A percentile compares a stretch with the other conserved stretches of the same genome.
phyloP scores from a whole-genome alignment of 2,113 vertebrate genomes.

The Rhombomys opimus region DNA sequence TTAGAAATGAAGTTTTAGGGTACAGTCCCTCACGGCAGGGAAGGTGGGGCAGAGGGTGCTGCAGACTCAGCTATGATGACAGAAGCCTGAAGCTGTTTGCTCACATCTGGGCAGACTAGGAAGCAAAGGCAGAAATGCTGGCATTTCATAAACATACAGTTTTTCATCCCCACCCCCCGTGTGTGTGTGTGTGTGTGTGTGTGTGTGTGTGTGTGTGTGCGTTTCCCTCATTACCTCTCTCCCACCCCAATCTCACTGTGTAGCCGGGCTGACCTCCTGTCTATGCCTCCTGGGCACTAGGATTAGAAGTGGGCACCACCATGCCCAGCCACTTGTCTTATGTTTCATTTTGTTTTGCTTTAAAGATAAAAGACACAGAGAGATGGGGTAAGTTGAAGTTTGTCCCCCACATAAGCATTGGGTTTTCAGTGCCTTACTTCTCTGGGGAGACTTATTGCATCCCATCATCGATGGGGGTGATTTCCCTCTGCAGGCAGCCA shows the following conservation, averaged over 20 bases:
- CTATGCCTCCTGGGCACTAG: background rate
- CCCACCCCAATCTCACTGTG: background rate
- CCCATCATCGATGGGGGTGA: background rate
- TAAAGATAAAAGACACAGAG: background rate
- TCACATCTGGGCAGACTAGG: background rate
- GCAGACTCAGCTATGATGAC: background rate
- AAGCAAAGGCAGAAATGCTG: background rate
- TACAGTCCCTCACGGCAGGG: background rate
- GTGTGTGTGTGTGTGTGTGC: too few relatives aligned
- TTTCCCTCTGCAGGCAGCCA: background rate
- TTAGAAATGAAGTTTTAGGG: background rate
- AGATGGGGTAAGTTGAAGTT: background rate
- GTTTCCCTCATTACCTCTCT: background rate
- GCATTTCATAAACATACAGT: background rate
- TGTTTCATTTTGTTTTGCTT: background rate
- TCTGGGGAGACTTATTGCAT: background rate
- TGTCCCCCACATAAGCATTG: fast-evolving
- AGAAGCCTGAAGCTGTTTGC: background rate
- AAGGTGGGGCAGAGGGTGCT: background rate
- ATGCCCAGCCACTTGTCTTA: background rate
- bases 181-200: too few relatives aligned
- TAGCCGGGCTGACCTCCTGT: background rate
- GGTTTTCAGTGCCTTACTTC: fast-evolving
- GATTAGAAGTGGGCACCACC: background rate
- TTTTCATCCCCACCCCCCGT: background rate